phyloP scores from a whole-genome alignment of 64 coral and sea anemone species.

The Montipora cactus region DNA sequence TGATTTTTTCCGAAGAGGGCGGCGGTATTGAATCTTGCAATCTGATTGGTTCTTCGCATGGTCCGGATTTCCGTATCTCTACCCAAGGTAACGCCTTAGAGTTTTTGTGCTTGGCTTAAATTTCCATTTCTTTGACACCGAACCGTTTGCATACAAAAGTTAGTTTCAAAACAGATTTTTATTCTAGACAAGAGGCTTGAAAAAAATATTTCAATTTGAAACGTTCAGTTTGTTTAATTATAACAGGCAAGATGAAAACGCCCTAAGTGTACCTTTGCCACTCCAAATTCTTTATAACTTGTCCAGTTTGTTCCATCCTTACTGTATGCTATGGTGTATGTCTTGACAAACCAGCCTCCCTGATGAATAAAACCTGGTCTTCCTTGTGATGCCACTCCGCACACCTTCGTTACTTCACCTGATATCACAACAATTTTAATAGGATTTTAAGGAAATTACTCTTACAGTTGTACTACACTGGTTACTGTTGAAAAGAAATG shows the following conservation, averaged over 20 bases:
- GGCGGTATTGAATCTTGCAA: no score
- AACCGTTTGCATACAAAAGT: background rate
- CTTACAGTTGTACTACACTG: background rate
- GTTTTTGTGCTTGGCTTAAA: no score
- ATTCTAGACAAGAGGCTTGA: no score
- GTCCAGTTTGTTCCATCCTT: conserved; percentile 75
- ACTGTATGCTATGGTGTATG: conserved; percentile 66
- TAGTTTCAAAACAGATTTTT: background rate
- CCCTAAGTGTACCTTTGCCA: conserved; percentile 55
- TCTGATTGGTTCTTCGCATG: no score
- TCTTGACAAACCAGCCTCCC: conserved; percentile 80
- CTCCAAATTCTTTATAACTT: conserved; percentile 61
- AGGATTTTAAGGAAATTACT: background rate
- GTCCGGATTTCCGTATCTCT: no score
- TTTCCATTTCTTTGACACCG: no score
- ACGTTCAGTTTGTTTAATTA: no score
- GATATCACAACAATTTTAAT: background rate
- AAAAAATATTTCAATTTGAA: no score
- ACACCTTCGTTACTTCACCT: conserved; percentile 74
- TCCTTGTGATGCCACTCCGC: conserved; percentile 72
- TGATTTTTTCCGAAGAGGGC: no score
- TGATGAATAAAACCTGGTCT: conserved; percentile 64
- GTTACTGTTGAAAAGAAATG: no score
- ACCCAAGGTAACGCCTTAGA: no score
- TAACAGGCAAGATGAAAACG: no score